These are phyloP conservation scores for Natator depressus DNA, from an alignment of 2,113 vertebrate species.

Conservation along the genomic window DNA sequence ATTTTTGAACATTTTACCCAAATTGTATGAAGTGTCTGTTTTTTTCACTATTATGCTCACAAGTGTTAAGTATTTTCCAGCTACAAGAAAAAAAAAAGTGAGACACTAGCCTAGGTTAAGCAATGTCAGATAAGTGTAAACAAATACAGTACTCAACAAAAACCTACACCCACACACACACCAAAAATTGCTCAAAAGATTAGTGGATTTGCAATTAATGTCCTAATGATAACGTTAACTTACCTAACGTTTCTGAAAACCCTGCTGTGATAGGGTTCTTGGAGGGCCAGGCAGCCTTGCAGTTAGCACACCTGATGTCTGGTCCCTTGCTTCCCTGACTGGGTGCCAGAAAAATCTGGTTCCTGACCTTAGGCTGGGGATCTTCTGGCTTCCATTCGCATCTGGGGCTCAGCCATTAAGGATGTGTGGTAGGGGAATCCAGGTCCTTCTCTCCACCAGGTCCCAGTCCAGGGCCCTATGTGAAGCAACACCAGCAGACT, in stretches of 20 bases:
- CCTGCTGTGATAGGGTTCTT: no score
- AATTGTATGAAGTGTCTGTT: background rate
- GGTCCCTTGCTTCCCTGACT: no score
- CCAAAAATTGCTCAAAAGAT: background rate
- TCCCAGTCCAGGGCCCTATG: background rate
- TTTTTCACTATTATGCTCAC: background rate
- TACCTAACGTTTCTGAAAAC: background rate
- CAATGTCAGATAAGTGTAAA: background rate
- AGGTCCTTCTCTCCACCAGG: background rate
- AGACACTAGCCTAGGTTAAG: background rate
- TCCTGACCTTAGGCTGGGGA: background rate
- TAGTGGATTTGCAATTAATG: slow-evolving; percentile 33
- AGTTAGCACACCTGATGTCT: no score
- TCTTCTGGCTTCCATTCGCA: background rate
- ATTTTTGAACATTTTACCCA: background rate
- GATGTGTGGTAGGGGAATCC: background rate
- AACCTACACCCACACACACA: background rate
- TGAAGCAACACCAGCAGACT: background rate
- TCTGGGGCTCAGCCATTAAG: background rate
- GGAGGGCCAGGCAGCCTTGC: no score
- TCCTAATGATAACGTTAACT: background rate
- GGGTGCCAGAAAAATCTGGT: background rate
- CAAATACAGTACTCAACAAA: background rate
- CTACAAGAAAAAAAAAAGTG: background rate
- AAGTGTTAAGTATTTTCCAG: background rate